phyloP scores from a whole-genome alignment of 2,888 invertebrate species.

The Stratiomys singularior region DNA sequence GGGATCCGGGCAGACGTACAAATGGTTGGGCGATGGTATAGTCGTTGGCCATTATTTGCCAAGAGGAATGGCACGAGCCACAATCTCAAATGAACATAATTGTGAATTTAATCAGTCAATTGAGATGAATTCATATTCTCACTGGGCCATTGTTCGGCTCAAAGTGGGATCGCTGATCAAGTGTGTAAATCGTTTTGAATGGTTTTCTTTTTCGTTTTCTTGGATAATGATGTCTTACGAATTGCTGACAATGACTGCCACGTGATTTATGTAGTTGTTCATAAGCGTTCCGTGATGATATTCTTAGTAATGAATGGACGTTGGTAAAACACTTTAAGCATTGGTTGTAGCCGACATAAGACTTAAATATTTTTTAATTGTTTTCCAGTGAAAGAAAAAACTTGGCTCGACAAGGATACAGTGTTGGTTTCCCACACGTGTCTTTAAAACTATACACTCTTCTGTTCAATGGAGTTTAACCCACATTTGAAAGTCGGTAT shows the following conservation, averaged over 20 bases:
- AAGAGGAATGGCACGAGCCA: conserved; percentile 42
- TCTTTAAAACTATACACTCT: too few relatives aligned
- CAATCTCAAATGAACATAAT: conserved; percentile 37
- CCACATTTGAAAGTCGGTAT: not conserved
- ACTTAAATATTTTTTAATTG: too few relatives aligned
- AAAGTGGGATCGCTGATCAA: conserved; percentile 8
- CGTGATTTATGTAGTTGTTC: not conserved
- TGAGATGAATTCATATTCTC: conserved; percentile 46
- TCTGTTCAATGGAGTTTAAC: too few relatives aligned
- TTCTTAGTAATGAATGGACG: not conserved
- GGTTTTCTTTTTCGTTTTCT: not conserved
- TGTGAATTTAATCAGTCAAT: conserved; percentile 46
- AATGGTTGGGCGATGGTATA: conserved; percentile 3
- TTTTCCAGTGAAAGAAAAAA: too few relatives aligned
- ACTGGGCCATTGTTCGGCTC: conserved; percentile 28
- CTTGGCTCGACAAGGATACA: too few relatives aligned
- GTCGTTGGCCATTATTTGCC: not conserved
- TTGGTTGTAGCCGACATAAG: not conserved
- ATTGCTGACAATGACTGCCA: not conserved
- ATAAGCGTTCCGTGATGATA: not conserved
- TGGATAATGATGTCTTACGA: conserved; percentile 12
- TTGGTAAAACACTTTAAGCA: not conserved
- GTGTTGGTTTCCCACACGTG: too few relatives aligned
- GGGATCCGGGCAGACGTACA: conserved; percentile 27
- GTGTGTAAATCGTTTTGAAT: conserved; percentile 37